Percentiles rank a stretch among this genome's conserved stretches.
These are phyloP conservation scores for Medauroidea extradentata DNA, from an alignment of 1,140 invertebrate genomes.

Conservation along the genomic window DNA sequence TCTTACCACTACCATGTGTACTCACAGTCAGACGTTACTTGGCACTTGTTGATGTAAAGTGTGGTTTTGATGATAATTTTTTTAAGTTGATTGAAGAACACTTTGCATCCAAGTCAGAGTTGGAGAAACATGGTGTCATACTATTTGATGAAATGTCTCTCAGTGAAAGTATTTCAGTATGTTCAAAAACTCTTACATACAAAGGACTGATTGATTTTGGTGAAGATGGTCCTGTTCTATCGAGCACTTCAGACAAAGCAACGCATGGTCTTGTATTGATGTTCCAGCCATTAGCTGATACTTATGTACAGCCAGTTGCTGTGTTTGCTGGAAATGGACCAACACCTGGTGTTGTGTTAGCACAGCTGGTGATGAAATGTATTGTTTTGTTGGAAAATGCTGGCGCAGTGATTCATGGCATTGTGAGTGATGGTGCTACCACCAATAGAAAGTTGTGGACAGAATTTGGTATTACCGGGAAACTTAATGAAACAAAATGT, in stretches of 20 bases:
- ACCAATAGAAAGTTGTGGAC: conserved; percentile 22
- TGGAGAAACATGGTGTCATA: conserved; percentile 19
- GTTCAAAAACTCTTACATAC: conserved; percentile 13
- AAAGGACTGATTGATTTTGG: conserved; percentile 15
- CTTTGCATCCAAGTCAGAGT: conserved; percentile 10
- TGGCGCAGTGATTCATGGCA: conserved; percentile 11
- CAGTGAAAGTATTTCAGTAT: conserved; percentile 18
- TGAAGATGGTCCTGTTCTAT: neutral
- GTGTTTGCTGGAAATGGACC: conserved; percentile 18
- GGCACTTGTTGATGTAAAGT: conserved; percentile 3
- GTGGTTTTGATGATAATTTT: conserved; percentile 24
- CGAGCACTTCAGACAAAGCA: no score
- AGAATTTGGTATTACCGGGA: conserved; percentile 11
- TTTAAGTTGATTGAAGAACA: conserved; percentile 18
- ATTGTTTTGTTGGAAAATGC: conserved; percentile 6
- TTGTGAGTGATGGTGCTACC: conserved; percentile 9
- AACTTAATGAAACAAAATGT: neutral
- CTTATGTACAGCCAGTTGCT: conserved; percentile 17
- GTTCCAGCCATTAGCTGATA: neutral
- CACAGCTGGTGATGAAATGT: conserved; percentile 9
- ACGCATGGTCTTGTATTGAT: no score
- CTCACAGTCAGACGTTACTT: conserved; percentile 2
- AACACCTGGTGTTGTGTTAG: conserved; percentile 9
- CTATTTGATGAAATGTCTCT: conserved; percentile 21
- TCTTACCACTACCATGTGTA: no score